Conservation (phyloP, 2,113 vertebrate species). For the Natator depressus region DNA sequence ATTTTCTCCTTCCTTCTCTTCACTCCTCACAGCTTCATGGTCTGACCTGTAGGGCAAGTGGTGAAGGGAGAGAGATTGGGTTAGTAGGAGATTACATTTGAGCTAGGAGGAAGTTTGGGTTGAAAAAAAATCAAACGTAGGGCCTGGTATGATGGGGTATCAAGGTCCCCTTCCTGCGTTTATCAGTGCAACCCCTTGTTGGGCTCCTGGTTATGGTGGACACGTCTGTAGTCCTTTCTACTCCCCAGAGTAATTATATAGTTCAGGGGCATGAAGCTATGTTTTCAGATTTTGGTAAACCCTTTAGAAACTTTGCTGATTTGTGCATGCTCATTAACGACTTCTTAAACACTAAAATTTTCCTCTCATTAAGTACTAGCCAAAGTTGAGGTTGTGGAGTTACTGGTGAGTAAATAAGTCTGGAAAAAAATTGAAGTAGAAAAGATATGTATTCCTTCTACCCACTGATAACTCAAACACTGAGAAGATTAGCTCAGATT, state of each 20-base stretch:
- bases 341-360: neutral
- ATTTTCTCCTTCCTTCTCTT: neutral
- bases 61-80: neutral
- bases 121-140: slow-evolving; percentile 2
- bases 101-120: neutral
- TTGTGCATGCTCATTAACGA: neutral
- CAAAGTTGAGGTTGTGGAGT: neutral
- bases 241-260: neutral
- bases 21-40: neutral
- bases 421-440: neutral
- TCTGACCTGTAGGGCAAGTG: neutral
- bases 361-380: neutral
- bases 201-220: neutral
- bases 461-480: neutral
- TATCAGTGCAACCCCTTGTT: neutral
- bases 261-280: neutral
- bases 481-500: neutral
- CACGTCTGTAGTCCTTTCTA: neutral
- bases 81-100: neutral
- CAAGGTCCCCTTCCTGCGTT: neutral
- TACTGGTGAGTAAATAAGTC: neutral
- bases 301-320: neutral
- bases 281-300: neutral
- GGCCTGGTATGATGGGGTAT: neutral
- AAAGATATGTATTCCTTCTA: neutral